Base-by-base conservation (phyloP, 2,797 vertebrate genomes). In the Cossypha niveicapilla region DNA sequence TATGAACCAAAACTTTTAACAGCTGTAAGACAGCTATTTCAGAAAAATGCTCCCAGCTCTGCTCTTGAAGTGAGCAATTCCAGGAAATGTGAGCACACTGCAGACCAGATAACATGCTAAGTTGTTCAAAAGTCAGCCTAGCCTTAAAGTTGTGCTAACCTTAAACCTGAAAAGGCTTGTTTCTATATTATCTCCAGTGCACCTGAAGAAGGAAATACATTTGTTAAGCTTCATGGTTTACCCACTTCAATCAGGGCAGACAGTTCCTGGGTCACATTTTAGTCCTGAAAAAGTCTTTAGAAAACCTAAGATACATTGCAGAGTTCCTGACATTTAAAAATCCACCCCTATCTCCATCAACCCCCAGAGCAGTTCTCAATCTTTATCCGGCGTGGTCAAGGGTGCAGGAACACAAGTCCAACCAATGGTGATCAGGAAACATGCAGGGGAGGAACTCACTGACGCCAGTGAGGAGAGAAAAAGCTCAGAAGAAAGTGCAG, bases 11-110 rank as follows among this genome's bases (percentile, higher is more conserved):
- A 76, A 76, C 32, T 44, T 86, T n/a, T 12, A 66, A 45, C 0
- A 85, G 85, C 44, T 71, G 53, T 51, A 58, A 81, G 25, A 66
- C 45, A n/a, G 89, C 71, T 73, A 3, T 27, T 86, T 32, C 86
- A 88, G 62, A 71, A 61, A 84, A 86, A 48, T 3, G 47, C 48
- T 42, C 80, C 71, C 10, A 22, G 68, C 50, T 83, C 53, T 80
- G 42, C 61, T 22, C 9, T 41, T 9, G 4, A 65, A 44, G n/a
- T 0, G 15, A 70, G 42, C 53, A 44, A 6, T 25, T 66, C 53
- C 72, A 32, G 37, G 72, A 48, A 79, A 60, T 6, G 0, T 18
- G 60, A 85, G 44, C 9, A 6, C 41, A 42, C 1, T 57, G 45
- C 61, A 65, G 37, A 44, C 18, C 44, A 75, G 62, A 0, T 37